phyloP scores from a whole-genome alignment of 2,113 vertebrate genomes.

The Pseudopodoces humilis region DNA sequence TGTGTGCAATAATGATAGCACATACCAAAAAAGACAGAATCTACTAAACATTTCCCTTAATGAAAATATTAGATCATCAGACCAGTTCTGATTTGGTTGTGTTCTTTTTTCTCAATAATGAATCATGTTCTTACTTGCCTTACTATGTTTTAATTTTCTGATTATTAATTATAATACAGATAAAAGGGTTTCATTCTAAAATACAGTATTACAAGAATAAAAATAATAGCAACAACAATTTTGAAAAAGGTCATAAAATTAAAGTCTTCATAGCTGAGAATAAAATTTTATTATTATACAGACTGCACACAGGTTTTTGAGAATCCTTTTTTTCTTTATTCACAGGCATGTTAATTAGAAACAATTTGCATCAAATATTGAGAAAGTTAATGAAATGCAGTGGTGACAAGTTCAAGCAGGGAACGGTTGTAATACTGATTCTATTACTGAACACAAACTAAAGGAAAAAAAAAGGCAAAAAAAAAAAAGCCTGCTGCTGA shows the following conservation, averaged over 20 bases:
- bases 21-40: background rate
- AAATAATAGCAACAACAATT: background rate
- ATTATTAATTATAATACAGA: background rate
- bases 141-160: background rate
- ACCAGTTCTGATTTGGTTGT: background rate
- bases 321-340: background rate
- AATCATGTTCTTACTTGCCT: background rate
- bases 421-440: background rate
- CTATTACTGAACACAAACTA: background rate
- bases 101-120: background rate
- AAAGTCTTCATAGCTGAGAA: background rate
- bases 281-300: background rate
- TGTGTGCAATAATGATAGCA: background rate
- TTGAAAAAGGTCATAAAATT: background rate
- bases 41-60: background rate
- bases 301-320: background rate
- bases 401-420: background rate
- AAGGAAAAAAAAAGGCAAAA: background rate
- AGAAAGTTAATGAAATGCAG: conserved; percentile 15
- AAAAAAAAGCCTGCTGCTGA: background rate
- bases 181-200: background rate
- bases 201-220: background rate
- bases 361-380: conserved; percentile 32
- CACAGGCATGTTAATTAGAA: background rate
- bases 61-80: background rate